Base-by-base conservation (phyloP, 1,140 invertebrate species). In the Drosophila setifemur region DNA sequence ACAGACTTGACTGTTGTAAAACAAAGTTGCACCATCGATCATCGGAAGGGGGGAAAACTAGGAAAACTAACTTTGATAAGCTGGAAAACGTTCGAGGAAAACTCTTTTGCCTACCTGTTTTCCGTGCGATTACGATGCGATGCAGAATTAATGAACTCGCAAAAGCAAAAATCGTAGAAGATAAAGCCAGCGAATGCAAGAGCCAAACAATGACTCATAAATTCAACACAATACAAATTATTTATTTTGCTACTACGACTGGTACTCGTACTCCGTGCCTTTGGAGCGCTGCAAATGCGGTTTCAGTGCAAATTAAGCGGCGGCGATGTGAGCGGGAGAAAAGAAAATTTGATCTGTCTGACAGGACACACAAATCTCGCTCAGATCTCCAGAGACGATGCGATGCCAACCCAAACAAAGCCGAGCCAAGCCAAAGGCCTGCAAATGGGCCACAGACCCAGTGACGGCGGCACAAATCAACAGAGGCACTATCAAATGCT, bases 361-460 rank as follows among this genome's bases (percentile, higher is more conserved):
- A 85, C 79, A 85, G 78, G 78, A 83, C 74, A 83, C 79, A 79
- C 70, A 85, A 73, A 85, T 85, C 74, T 76, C 73, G 37, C 18
- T 43, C 40, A 53, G 72, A 81, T 85, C 69, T 60, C 48, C 55
- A 57, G 50, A 44, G 52, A 70, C 53, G 74, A 68, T 26, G 53
- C 48, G 63, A 52, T 26, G 53, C 26, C 57, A 57, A 9, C 16
- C 53, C 52, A 61, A 58, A 61, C 57, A 61, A 61, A 58, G 57
- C 28, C 47, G 5, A 16, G 18, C 2, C 21, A 37, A 50, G 31
- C 11, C 6, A 11, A 25, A 44, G 6, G 11, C 7, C n/a, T 37
- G 4, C 28, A 35, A 55, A 50, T 55, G 52, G 48, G 48, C 19
- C 48, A 48, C 28, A 45, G 31, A 12, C 26, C 5, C 26, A 29